A percentile compares a stretch with the other conserved stretches of the same genome.
Conservation (phyloP, 2,888 invertebrate genomes). For the Ceramica pisi region DNA sequence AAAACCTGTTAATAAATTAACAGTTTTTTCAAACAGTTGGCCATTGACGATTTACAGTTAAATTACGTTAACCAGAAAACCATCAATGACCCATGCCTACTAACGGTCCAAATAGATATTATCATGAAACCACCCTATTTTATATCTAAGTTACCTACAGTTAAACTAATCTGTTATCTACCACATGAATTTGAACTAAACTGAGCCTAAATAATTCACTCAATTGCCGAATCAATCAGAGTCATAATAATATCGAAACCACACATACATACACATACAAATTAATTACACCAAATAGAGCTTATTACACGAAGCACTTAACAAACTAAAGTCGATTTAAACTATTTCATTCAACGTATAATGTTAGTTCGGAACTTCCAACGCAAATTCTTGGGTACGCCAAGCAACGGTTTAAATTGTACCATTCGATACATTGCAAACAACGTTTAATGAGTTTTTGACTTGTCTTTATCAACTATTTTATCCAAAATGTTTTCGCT, state of each 20-base stretch:
- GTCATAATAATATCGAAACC: conserved; percentile 40
- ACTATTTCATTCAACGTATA: conserved; percentile 77
- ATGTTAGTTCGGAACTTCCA: conserved; percentile 73
- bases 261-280: conserved; percentile 57
- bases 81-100: no score
- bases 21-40: no score
- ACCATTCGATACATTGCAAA: conserved; percentile 69
- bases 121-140: neutral
- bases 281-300: conserved; percentile 71
- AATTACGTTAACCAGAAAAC: no score
- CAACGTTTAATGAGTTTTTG: conserved; percentile 67
- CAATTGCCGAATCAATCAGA: conserved; percentile 38
- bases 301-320: conserved; percentile 72
- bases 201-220: conserved; percentile 32
- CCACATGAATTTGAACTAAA: conserved; percentile 7
- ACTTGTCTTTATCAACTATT: conserved; percentile 53
- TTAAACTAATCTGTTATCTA: neutral
- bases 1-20: no score
- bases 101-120: no score
- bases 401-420: conserved; percentile 67
- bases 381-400: conserved; percentile 71
- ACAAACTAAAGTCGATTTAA: conserved; percentile 73
- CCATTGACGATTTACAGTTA: no score
- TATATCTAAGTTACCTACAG: neutral
- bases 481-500: conserved; percentile 49